phyloP scores from a whole-genome alignment of 2,888 invertebrate species.

The Allygus modestus region DNA sequence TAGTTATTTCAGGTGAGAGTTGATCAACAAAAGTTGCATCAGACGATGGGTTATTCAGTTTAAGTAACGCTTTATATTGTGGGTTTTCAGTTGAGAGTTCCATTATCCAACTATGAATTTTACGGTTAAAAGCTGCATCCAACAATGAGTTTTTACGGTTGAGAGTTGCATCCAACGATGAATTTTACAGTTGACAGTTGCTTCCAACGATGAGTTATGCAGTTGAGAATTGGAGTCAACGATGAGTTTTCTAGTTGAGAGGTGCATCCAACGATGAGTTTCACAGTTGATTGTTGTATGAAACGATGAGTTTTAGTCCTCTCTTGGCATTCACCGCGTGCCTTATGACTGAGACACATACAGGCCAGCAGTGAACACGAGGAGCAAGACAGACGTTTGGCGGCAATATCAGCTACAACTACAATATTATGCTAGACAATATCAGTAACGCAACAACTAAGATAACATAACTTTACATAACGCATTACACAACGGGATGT shows the following conservation, averaged over 20 bases:
- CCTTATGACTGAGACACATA: constrained; percentile 95
- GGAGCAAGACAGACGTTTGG: constrained; percentile 83
- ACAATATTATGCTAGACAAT: not conserved
- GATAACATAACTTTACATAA: no score
- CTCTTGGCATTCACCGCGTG: constrained; percentile 99
- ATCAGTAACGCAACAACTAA: constrained; percentile 5
- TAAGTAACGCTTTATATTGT: no score
- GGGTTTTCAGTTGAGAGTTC: no score
- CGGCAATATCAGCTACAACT: not conserved
- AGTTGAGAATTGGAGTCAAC: not conserved
- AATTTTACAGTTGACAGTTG: not conserved
- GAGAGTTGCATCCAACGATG: not conserved
- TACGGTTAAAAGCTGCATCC: no score
- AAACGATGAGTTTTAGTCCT: constrained; percentile 77
- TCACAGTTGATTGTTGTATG: not conserved
- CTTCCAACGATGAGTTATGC: not conserved
- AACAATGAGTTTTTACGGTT: not conserved
- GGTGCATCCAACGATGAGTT: not conserved
- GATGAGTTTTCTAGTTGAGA: not conserved
- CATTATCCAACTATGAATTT: no score
- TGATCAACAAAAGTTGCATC: no score
- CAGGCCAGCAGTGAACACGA: constrained; percentile 97
- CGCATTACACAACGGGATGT: no score
- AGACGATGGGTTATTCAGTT: no score
- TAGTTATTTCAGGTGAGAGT: no score